Conservation (phyloP, 2,888 invertebrate species). For the Salpingus planirostris region DNA sequence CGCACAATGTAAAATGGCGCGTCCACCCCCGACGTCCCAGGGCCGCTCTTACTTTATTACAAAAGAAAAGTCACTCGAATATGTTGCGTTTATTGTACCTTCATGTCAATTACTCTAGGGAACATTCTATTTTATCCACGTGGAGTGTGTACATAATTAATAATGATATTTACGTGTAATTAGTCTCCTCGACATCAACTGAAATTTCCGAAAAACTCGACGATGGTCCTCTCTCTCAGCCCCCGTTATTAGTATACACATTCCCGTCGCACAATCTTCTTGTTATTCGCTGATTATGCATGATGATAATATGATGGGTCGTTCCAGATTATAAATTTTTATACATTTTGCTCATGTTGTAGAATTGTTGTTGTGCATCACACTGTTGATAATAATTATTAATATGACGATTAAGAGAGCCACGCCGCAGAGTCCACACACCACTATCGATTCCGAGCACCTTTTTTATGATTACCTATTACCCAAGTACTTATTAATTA, state of each 20-base stretch:
- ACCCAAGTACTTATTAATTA: neutral
- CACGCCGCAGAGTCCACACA: slow-evolving; percentile 38
- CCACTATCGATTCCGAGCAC: slow-evolving; percentile 20
- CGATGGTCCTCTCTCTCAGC: no score
- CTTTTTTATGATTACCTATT: no score
- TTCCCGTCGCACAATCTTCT: slow-evolving; percentile 35
- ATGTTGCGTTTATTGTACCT: slow-evolving; percentile 47
- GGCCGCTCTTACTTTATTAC: no score
- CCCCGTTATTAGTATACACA: no score
- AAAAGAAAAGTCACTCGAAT: slow-evolving; percentile 32
- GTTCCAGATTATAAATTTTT: slow-evolving; percentile 37
- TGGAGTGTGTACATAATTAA: slow-evolving; percentile 33
- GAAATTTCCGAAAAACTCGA: no score
- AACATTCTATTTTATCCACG: slow-evolving; percentile 53
- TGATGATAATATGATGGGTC: no score
- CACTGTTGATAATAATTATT: slow-evolving; percentile 36
- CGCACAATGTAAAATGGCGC: slow-evolving; percentile 21
- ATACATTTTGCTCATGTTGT: slow-evolving; percentile 41
- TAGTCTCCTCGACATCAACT: slow-evolving; percentile 20
- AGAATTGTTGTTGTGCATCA: slow-evolving; percentile 39
- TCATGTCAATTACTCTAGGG: slow-evolving; percentile 80
- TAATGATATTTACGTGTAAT: no score
- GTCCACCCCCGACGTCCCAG: slow-evolving; percentile 18
- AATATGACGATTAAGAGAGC: no score
- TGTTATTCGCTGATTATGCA: slow-evolving; percentile 36